These are phyloP conservation scores for Polyodon spathula DNA, from an alignment of 2,113 vertebrate species.

Conservation along the genomic window DNA sequence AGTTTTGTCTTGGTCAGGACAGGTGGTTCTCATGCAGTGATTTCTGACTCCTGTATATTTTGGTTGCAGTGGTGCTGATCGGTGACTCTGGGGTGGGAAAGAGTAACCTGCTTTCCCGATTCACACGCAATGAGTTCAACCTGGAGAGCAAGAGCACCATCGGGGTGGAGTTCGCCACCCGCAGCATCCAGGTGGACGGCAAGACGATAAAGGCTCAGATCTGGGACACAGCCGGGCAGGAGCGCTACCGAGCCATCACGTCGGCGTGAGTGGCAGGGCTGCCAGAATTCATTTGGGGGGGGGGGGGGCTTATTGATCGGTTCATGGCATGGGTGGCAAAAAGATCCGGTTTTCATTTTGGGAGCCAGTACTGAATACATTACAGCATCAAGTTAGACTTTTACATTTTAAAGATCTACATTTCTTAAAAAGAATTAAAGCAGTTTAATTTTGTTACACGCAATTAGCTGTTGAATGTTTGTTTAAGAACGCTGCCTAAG, in stretches of 20 bases:
- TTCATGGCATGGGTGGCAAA: not conserved
- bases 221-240: slow-evolving; percentile 94
- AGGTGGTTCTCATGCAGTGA: not conserved
- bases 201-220: slow-evolving; percentile 96
- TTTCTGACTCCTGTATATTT: slow-evolving; percentile 10
- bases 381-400: too few species aligned
- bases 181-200: slow-evolving; percentile 93
- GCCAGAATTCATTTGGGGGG: too few species aligned
- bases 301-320: too few species aligned
- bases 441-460: not conserved
- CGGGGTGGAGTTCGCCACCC: slow-evolving; percentile 90
- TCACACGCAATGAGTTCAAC: slow-evolving; percentile 95
- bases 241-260: slow-evolving; percentile 92
- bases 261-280: slow-evolving; percentile 73
- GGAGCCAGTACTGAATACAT: too few species aligned
- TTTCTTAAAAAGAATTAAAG: too few species aligned
- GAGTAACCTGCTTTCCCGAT: slow-evolving; percentile 93
- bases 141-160: slow-evolving; percentile 97
- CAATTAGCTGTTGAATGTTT: not conserved
- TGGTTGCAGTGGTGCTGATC: slow-evolving; percentile 77
- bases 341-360: not conserved
- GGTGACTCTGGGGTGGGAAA: slow-evolving; percentile 95
- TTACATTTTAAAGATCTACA: too few species aligned
- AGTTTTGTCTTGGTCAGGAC: not conserved
- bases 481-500: not conserved